Evolutionary conservation across 2,888 invertebrate species (phyloP).

Genomic region (Cyrtodaria siliqua): DNA sequence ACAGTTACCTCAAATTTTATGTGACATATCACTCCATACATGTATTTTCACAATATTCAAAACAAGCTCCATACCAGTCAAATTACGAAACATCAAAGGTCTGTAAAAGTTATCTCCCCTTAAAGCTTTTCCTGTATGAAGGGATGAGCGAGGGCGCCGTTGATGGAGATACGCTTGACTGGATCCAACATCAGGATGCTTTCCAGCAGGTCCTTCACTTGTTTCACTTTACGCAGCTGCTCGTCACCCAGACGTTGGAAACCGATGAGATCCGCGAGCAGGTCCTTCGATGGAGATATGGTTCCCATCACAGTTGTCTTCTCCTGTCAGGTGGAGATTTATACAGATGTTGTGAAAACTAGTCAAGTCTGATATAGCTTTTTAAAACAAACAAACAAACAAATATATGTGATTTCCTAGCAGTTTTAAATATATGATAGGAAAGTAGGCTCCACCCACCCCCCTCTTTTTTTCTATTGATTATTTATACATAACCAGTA

Average conservation of each 20-base stretch:
- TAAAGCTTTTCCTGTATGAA: constrained; percentile 93
- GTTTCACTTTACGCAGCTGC: constrained; percentile 95
- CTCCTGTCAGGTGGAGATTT: constrained; percentile 89
- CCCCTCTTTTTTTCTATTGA: too few species aligned
- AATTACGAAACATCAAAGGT: background rate
- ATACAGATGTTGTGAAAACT: too few species aligned
- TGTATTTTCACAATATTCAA: background rate
- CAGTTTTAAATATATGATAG: too few species aligned
- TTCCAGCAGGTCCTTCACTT: constrained; percentile 96
- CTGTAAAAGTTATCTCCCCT: constrained; percentile 20
- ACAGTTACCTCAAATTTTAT: too few species aligned
- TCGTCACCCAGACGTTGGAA: constrained; percentile 95
- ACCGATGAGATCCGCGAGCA: constrained; percentile 95
- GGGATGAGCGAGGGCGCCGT: constrained; percentile 96
- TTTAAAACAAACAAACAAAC: too few species aligned
- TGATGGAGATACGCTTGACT: constrained; percentile 96
- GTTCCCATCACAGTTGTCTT: constrained; percentile 96
- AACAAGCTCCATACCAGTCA: background rate
- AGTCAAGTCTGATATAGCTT: too few species aligned
- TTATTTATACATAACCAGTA: too few species aligned
- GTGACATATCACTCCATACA: too few species aligned
- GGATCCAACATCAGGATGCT: constrained; percentile 97
- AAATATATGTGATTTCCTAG: too few species aligned
- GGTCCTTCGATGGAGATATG: constrained; percentile 93
- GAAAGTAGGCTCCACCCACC: too few species aligned